Evolutionary conservation across 1,140 invertebrate species (phyloP).

Genomic region (Matsumurasca onukii): DNA sequence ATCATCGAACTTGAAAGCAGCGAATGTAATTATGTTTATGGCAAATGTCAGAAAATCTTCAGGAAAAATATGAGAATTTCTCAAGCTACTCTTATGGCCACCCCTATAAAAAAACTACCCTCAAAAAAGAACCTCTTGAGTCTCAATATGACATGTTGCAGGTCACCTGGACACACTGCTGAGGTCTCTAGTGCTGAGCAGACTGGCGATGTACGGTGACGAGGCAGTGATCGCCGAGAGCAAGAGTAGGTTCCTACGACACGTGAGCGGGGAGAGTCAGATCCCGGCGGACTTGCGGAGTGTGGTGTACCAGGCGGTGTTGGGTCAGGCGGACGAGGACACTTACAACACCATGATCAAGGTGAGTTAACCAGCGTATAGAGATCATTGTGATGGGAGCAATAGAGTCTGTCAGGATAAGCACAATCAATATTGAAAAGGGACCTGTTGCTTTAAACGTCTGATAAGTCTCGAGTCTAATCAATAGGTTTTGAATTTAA

Average conservation of each 20-base stretch:
- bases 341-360: slow-evolving; percentile 78
- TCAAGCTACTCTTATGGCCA: too few relatives aligned
- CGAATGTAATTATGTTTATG: too few relatives aligned
- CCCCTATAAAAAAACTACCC: too few relatives aligned
- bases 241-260: slow-evolving; percentile 67
- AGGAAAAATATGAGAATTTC: too few relatives aligned
- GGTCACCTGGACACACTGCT: slow-evolving; percentile 81
- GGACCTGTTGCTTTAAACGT: too few relatives aligned
- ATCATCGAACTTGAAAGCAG: too few relatives aligned
- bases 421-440: too few relatives aligned
- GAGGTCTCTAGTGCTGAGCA: slow-evolving; percentile 76
- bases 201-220: slow-evolving; percentile 80
- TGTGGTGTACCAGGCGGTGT: slow-evolving; percentile 83
- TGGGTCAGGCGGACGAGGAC: slow-evolving; percentile 66
- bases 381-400: not conserved
- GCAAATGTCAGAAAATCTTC: too few relatives aligned
- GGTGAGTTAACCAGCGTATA: slow-evolving; percentile 46
- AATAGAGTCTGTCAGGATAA: not conserved
- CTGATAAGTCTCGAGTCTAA: too few relatives aligned
- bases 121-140: too few relatives aligned
- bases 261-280: slow-evolving; percentile 58
- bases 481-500: too few relatives aligned
- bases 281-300: slow-evolving; percentile 87
- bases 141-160: slow-evolving; percentile 42
- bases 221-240: slow-evolving; percentile 74